A percentile compares a stretch with the other conserved stretches of the same genome.
Conservation (phyloP, 2,888 invertebrate species). For the Microplitis deprimator region DNA sequence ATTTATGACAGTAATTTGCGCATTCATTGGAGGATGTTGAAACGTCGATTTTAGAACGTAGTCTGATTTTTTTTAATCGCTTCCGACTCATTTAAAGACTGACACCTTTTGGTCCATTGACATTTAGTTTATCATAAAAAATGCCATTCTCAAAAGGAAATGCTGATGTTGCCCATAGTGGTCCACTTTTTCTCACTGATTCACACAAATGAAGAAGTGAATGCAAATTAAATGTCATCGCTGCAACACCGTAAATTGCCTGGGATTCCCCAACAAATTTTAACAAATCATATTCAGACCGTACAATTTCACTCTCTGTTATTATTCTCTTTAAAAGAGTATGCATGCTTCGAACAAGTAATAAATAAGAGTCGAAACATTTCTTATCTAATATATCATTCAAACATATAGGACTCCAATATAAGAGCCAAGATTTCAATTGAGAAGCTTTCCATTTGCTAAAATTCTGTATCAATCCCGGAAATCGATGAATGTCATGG, state of each 20-base stretch:
- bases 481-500: constrained; percentile 31
- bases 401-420: constrained; percentile 24
- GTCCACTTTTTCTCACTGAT: constrained; percentile 44
- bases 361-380: constrained; percentile 27
- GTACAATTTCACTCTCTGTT: too few species aligned
- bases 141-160: constrained; percentile 41
- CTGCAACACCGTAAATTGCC: constrained; percentile 37
- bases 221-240: constrained; percentile 50
- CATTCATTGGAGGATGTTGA: neutral
- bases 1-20: neutral
- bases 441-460: constrained; percentile 34
- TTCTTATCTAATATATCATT: constrained; percentile 29
- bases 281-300: constrained; percentile 21
- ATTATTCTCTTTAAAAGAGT: constrained; percentile 9
- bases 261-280: constrained; percentile 44
- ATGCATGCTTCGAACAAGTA: constrained; percentile 30
- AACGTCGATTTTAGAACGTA: neutral
- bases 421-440: constrained; percentile 35
- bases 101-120: constrained; percentile 10
- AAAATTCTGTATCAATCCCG: constrained; percentile 17
- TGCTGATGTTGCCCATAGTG: constrained; percentile 41
- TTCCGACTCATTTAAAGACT: constrained; percentile 1
- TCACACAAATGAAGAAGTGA: constrained; percentile 40
- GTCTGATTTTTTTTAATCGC: neutral
- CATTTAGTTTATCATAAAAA: constrained; percentile 3